Evolutionary conservation across 2,113 vertebrate species (phyloP).

Genomic region (Atrichornis clamosus): DNA sequence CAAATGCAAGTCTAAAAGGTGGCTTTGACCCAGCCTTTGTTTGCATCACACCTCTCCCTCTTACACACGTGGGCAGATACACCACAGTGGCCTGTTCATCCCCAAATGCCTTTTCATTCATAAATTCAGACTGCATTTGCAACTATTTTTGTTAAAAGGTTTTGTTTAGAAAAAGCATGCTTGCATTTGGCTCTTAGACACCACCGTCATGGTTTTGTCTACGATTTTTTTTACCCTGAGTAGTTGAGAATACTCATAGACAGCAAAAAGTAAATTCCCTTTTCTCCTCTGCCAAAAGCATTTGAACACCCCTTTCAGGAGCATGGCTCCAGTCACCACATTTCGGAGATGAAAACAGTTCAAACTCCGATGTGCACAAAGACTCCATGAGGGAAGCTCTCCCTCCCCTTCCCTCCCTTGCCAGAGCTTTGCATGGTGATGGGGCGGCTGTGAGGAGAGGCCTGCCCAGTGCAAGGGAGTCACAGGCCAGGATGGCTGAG

Average conservation of each 20-base stretch:
- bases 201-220: fast-evolving
- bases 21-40: not conserved
- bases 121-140: not conserved
- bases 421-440: not conserved
- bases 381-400: not conserved
- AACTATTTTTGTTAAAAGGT: not conserved
- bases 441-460: not conserved
- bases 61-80: not conserved
- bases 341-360: not conserved
- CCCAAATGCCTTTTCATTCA: not conserved
- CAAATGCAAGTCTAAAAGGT: not conserved
- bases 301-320: not conserved
- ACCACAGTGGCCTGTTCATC: not conserved
- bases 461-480: fast-evolving
- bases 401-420: not conserved
- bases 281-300: not conserved
- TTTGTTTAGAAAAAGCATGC: not conserved
- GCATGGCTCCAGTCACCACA: not conserved
- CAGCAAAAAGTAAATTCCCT: not conserved
- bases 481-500: not conserved
- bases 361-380: fast-evolving
- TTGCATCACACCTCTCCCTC: not conserved
- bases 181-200: not conserved
- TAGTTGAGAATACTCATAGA: not conserved
- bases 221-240: too few relatives aligned